Conservation (phyloP, 2,888 invertebrate species). For the Cataglyphis cursor region DNA sequence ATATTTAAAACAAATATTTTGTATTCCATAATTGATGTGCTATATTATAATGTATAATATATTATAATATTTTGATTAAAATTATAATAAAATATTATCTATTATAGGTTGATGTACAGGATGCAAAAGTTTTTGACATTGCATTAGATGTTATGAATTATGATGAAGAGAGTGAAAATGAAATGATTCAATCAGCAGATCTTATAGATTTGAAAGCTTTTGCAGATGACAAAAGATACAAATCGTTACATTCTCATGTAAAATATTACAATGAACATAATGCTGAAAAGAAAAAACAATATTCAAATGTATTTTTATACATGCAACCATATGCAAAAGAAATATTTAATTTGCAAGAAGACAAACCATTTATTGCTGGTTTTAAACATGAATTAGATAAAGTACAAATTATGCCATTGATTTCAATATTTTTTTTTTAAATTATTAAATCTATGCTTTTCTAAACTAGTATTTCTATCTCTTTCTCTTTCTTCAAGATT, state of each 20-base stretch:
- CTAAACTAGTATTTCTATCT: neutral
- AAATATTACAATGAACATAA: conserved; percentile 78
- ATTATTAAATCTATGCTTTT: neutral
- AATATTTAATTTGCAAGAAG: conserved; percentile 61
- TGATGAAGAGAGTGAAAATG: conserved; percentile 85
- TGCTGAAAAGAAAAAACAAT: conserved; percentile 40
- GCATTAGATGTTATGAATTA: conserved; percentile 83
- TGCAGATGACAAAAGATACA: conserved; percentile 80
- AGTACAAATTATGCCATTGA: conserved; percentile 59
- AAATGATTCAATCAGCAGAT: conserved; percentile 84
- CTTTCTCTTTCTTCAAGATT: neutral
- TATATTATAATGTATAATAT: conserved; percentile 6
- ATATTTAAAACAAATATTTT: conserved; percentile 39
- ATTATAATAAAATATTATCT: neutral
- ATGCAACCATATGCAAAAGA: conserved; percentile 62
- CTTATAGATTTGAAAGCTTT: conserved; percentile 73
- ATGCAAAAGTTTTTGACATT: conserved; percentile 79
- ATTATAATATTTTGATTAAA: conserved; percentile 15
- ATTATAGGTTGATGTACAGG: conserved; percentile 74
- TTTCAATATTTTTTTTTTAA: neutral
- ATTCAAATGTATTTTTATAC: conserved; percentile 52
- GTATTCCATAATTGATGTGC: neutral
- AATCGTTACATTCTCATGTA: conserved; percentile 83
- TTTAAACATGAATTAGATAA: conserved; percentile 77
- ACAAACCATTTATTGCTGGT: conserved; percentile 77